Evolutionary conservation across 1,140 invertebrate species (phyloP).

Genomic region (Drosophila sp.): DNA sequence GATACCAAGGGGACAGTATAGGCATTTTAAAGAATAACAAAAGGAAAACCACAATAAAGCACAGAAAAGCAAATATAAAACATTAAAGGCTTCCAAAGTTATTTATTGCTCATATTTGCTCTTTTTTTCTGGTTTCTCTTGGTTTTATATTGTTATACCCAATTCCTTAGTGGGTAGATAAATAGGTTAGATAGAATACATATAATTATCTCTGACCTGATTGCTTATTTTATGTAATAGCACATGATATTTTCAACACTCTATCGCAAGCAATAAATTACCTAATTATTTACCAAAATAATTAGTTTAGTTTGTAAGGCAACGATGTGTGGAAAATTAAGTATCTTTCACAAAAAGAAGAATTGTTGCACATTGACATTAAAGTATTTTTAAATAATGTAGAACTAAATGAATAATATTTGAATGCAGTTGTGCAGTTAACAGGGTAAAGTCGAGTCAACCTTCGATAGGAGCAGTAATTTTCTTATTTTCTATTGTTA

Average conservation of each 20-base stretch:
- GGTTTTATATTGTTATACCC: not conserved
- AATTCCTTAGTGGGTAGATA: not conserved
- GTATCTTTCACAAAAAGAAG: too few relatives aligned
- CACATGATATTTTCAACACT: too few relatives aligned
- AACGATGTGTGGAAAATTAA: too few relatives aligned
- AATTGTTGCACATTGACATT: too few relatives aligned
- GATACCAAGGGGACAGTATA: slow-evolving; percentile 4
- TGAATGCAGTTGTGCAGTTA: not conserved
- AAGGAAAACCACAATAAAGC: slow-evolving; percentile 61
- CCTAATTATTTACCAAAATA: too few relatives aligned
- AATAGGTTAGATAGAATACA: not conserved
- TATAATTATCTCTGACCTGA: too few relatives aligned
- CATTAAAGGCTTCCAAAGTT: slow-evolving; percentile 49
- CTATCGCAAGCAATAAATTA: too few relatives aligned
- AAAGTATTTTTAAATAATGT: too few relatives aligned
- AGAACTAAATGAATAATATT: too few relatives aligned
- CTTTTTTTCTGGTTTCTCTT: not conserved
- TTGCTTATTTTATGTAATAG: too few relatives aligned
- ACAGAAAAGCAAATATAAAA: slow-evolving; percentile 52
- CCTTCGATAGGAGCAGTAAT: not conserved
- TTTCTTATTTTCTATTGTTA: slow-evolving; percentile 46
- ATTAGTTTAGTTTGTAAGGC: too few relatives aligned
- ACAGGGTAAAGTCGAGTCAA: not conserved
- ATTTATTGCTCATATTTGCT: slow-evolving; percentile 12
- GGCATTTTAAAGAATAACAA: not conserved